Conservation (phyloP, 2,113 vertebrate species). For the Alouatta palliata region DNA sequence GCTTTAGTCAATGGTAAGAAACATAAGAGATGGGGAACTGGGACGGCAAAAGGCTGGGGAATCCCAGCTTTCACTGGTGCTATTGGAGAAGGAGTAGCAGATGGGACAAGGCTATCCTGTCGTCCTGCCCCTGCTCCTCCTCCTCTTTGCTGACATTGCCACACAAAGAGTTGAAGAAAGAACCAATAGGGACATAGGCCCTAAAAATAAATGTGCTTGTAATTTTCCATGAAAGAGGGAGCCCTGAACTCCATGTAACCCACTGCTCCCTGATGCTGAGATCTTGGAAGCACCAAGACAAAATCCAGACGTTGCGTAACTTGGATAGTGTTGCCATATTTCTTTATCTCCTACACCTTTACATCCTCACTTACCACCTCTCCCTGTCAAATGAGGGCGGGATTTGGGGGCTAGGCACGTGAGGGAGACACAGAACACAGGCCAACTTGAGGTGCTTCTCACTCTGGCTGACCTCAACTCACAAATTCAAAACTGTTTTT, state of each 20-base stretch:
- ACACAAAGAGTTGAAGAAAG: background rate
- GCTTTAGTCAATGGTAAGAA: background rate
- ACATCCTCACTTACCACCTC: background rate
- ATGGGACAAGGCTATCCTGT: background rate
- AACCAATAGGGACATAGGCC: background rate
- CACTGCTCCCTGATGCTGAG: background rate
- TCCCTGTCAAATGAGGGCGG: background rate
- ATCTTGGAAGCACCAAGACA: background rate
- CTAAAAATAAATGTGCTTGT: background rate
- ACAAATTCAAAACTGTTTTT: background rate
- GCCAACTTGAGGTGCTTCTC: background rate
- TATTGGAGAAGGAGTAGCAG: background rate
- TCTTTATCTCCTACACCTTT: background rate
- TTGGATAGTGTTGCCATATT: background rate
- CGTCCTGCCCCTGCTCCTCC: background rate
- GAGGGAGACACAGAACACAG: background rate
- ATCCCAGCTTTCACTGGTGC: background rate
- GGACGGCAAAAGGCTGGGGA: background rate
- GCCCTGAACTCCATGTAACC: background rate
- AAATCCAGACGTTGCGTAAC: background rate
- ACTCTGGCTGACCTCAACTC: background rate
- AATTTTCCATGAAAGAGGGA: background rate
- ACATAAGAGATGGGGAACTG: background rate
- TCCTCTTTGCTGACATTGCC: background rate
- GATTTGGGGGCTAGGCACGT: background rate